Evolutionary conservation across 2,888 invertebrate genomes (phyloP), one percentile per base, ranked within the genome.

Genomic region (Napeogenes sylphis): DNA sequence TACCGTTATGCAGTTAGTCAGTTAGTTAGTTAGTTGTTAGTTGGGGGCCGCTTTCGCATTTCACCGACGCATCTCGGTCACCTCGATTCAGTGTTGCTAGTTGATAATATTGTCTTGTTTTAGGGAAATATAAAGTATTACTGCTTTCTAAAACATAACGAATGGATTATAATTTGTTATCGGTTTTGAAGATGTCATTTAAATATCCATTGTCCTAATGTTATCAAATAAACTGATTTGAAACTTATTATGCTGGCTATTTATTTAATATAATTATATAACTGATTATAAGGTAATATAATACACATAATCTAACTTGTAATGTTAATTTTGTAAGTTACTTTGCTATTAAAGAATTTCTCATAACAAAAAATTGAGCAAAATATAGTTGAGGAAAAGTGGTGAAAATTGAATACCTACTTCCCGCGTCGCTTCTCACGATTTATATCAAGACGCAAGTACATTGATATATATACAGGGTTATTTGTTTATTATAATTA

Each of bases 321-420:
- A 35, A 35, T 35, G 6, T 35, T 35, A 5, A 35, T 42, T 10
- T 42, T 42, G 10, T 42, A 56, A 61, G 45, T 58, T 59, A 55
- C 45, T 12, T 46, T 30, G 45, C 42, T 46, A 45, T 51, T 47
- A 56, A 47, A 33, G 56, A 59, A 58, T 62, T 42, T 45, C 56
- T 59, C 32, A 13, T 58, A 47, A 63, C 35, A 64, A 67, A 65
- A 59, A 65, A 64, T 63, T 62, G 71, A 81, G 66, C 82, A 84
- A 84, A 83, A 82, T 84, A 76, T 61, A 68, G 61, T 66, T 66
- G 62, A 74, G 77, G 82, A 83, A 85, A 84, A 84, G 80, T 80
- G 68, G 83, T 78, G 81, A 82, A 83, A 84, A 83, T 79, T 76
- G 75, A 76, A 71, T 74, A 80, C 78, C 78, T 79, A 21, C 78